Evolutionary conservation across 2,888 invertebrate species (phyloP).

Genomic region (Drosophila niveifrons): DNA sequence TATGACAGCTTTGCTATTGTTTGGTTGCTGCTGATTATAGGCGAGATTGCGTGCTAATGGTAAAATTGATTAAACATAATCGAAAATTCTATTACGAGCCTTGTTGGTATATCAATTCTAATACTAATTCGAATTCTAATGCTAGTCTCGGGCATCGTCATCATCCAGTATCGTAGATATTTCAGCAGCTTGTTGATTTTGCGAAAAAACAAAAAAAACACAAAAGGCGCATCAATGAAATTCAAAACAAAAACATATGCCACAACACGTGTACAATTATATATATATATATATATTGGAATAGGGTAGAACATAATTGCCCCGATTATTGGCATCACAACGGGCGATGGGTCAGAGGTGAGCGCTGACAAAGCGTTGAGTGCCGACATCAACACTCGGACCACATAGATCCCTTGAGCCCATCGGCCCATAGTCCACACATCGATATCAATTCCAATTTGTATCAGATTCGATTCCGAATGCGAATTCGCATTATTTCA

Average conservation of each 20-base stretch:
- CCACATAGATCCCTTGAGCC: conserved; percentile 19
- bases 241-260: conserved; percentile 30
- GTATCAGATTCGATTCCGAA: neutral
- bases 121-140: neutral
- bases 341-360: conserved; percentile 57
- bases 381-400: conserved; percentile 52
- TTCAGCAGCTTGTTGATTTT: conserved; percentile 47
- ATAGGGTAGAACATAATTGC: neutral
- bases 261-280: neutral
- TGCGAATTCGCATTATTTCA: neutral
- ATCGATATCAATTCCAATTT: neutral
- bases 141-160: neutral
- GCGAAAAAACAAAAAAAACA: conserved; percentile 5
- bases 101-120: conserved; percentile 32
- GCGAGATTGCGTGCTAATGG: neutral
- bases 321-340: conserved; percentile 13
- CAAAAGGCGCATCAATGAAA: conserved; percentile 31
- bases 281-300: conserved; percentile 7
- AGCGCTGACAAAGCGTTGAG: conserved; percentile 48
- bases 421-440: neutral
- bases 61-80: conserved; percentile 34
- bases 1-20: conserved; percentile 24
- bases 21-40: conserved; percentile 22
- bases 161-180: conserved; percentile 18
- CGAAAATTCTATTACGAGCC: conserved; percentile 20